Base-by-base conservation (phyloP, 2,113 vertebrate genomes). In the Cathartes aura region DNA sequence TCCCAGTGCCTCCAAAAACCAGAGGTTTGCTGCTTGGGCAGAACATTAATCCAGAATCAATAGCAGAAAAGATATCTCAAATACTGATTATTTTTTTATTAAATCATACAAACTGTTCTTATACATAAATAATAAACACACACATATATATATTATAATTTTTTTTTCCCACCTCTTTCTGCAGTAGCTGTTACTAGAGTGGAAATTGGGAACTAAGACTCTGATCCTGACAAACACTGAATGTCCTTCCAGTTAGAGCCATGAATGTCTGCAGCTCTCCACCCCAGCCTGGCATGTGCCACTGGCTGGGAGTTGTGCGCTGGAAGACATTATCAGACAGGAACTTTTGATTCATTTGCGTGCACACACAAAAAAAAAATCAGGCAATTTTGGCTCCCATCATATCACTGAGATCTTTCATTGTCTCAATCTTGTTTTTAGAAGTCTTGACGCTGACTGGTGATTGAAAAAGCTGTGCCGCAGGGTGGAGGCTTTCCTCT, bases 401-500 rank as follows among this genome's bases (percentile, higher is more conserved):
- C 64, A 1, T 96, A 95, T 97, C 93, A 89, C 83, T 68, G 76
- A 92, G 86, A 96, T 97, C 95, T 96, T 94, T 84, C 96, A 92
- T 97, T 95, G 90, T 95, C 87, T 92, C 18, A 1, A 4, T 89
- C 72, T 95, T 97, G 89, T 92, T 90, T 97, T 95, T 66, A 79
- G 86, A 95, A 90, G 56, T 59, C 90, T 75, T 87, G 91, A 48
- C 11, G 73, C 93, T 72, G 83, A 58, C 59, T 79, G 91, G 96
- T 67, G 64, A 92, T 87, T 91, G 97, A 92, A 92, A 90, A 92
- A 93, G 94, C 92, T 43, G 56, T 89, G 86, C 91, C 0, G 8
- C 52, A 95, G 95, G 95, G 95, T n/a, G 92, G 96, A 93, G 97
- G 62, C 40, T 97, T 95, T 95, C 93, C 93, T 95, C 55, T 70